These are phyloP conservation scores for Dipodomys merriami DNA, from an alignment of 2,113 vertebrate genomes.

Conservation along the genomic window DNA sequence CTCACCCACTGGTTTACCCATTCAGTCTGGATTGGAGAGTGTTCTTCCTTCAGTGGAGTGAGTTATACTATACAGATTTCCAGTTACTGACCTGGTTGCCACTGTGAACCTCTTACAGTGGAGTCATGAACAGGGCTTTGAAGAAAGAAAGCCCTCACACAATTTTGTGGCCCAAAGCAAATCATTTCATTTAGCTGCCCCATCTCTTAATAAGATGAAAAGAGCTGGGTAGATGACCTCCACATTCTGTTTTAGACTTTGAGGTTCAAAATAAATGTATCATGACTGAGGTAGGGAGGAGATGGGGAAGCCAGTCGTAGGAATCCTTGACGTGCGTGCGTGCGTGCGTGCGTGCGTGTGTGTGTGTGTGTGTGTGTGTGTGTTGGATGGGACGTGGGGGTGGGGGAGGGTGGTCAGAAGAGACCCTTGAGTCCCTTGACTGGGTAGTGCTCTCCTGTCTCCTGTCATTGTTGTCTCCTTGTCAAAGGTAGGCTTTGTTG, in stretches of 20 bases:
- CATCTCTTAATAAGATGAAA: background rate
- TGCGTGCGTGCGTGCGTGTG: too few species aligned
- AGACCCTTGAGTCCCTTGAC: background rate
- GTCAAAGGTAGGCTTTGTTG: background rate
- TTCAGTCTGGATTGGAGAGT: background rate
- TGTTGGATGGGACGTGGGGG: too few species aligned
- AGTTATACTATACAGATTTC: background rate
- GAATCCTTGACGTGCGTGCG: background rate
- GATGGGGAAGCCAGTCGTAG: background rate
- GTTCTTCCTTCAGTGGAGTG: too few species aligned
- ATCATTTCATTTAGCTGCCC: background rate
- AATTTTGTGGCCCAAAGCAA: background rate
- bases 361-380: too few species aligned
- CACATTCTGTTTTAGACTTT: constrained; percentile 3
- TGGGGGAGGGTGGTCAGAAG: background rate
- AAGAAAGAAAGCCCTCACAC: background rate
- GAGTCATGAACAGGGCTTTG: too few species aligned
- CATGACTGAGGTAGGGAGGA: background rate
- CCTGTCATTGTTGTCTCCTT: background rate
- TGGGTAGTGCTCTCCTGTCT: background rate
- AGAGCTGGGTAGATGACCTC: background rate
- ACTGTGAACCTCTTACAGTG: background rate
- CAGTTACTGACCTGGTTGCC: too few species aligned
- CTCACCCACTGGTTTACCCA: too few species aligned
- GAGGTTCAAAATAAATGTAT: constrained; percentile 1